Evolutionary conservation across 2,888 invertebrate genomes (phyloP).

Genomic region (Pteria penguin): DNA sequence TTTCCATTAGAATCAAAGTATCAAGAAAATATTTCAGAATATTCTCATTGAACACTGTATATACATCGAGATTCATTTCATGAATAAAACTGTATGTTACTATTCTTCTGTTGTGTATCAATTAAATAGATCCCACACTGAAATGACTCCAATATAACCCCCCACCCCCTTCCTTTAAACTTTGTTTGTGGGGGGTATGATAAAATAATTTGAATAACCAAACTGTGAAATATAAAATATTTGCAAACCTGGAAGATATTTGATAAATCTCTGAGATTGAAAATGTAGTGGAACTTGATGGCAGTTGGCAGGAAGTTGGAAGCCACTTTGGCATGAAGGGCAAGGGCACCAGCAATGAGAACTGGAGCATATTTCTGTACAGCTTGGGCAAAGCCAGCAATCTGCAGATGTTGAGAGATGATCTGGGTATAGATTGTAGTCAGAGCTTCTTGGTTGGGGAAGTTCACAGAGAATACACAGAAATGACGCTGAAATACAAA

Average conservation of each 20-base stretch:
- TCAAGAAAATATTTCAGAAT: not conserved
- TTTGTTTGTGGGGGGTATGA: not conserved
- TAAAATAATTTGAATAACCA: too few species aligned
- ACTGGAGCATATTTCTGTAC: slow-evolving; percentile 87
- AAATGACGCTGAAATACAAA: slow-evolving; percentile 79
- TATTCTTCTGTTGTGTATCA: too few species aligned
- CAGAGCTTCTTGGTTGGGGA: slow-evolving; percentile 90
- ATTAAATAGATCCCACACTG: too few species aligned
- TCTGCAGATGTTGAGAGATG: slow-evolving; percentile 83
- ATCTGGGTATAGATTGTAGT: slow-evolving; percentile 94
- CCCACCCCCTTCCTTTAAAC: not conserved
- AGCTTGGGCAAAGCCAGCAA: slow-evolving; percentile 87
- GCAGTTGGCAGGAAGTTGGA: slow-evolving; percentile 96
- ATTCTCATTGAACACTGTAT: too few species aligned
- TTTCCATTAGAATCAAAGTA: not conserved
- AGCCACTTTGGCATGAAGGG: slow-evolving; percentile 91
- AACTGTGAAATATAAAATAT: not conserved
- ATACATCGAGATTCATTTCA: too few species aligned
- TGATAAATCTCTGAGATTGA: slow-evolving; percentile 95
- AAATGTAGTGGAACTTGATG: slow-evolving; percentile 97
- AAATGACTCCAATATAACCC: too few species aligned
- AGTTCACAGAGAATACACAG: slow-evolving; percentile 84
- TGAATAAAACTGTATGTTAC: too few species aligned
- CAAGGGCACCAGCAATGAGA: slow-evolving; percentile 90
- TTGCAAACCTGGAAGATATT: slow-evolving; percentile 93